These are phyloP conservation scores for Intellagama lesueurii DNA, from an alignment of 2,797 vertebrate genomes.

Conservation along the genomic window DNA sequence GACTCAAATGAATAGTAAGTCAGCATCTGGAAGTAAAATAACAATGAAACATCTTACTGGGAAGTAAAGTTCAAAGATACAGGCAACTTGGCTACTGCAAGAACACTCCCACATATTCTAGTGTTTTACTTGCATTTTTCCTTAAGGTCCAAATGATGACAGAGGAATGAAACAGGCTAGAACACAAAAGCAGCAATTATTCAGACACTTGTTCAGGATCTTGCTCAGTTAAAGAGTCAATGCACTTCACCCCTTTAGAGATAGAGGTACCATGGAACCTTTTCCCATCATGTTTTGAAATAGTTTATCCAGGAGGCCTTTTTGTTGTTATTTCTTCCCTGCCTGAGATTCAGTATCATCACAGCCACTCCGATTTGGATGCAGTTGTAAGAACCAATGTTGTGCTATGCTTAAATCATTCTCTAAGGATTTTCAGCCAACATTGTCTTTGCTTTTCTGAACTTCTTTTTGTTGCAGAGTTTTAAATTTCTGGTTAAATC, in stretches of 20 bases:
- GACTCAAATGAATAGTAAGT: background rate
- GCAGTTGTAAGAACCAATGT: too few species aligned
- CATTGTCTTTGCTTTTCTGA: too few species aligned
- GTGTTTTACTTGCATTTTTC: background rate
- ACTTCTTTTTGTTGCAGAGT: too few species aligned
- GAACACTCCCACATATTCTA: background rate
- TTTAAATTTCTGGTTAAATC: too few species aligned
- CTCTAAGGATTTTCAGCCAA: too few species aligned
- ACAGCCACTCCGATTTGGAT: too few species aligned
- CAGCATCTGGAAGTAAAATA: fast-evolving
- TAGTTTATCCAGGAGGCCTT: background rate
- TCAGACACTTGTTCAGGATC: background rate
- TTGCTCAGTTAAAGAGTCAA: background rate
- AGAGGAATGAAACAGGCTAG: background rate
- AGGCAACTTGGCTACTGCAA: background rate
- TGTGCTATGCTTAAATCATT: too few species aligned
- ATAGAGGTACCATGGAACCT: background rate
- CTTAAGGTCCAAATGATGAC: background rate
- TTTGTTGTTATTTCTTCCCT: too few species aligned
- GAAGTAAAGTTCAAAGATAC: background rate
- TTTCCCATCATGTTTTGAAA: background rate
- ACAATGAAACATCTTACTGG: background rate
- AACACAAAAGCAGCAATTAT: background rate
- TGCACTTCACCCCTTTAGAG: background rate
- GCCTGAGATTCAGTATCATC: too few species aligned